A percentile compares a stretch with the other conserved stretches of the same genome.
phyloP scores from a whole-genome alignment of 1,140 invertebrate genomes.

The Artemia franciscana region DNA sequence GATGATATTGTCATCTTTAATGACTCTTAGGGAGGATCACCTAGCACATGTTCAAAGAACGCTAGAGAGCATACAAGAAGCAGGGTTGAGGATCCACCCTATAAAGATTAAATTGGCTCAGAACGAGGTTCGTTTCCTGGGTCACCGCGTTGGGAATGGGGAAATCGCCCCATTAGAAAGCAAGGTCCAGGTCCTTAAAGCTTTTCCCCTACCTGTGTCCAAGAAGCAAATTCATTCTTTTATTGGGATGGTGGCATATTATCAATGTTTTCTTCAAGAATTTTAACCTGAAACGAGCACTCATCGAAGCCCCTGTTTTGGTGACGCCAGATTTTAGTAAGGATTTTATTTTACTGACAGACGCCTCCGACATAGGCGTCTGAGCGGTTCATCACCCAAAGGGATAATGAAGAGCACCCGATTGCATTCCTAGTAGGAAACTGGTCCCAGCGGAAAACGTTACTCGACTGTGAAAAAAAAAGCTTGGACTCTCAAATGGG shows the following conservation, averaged over 20 bases:
- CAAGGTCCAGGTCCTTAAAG: not conserved
- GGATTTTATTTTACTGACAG: too few relatives aligned
- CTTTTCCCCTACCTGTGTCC: not conserved
- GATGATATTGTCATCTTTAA: constrained; percentile 30
- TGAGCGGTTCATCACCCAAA: too few relatives aligned
- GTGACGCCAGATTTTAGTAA: too few relatives aligned
- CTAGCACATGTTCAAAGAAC: not conserved
- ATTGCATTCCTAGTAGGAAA: too few relatives aligned
- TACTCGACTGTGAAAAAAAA: too few relatives aligned
- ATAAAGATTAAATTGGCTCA: constrained; percentile 11
- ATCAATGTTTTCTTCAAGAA: not conserved
- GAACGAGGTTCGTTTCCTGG: constrained; percentile 19
- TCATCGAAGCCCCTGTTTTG: too few relatives aligned
- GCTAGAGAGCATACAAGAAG: not conserved
- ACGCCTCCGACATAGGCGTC: too few relatives aligned
- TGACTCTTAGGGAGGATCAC: constrained; percentile 1
- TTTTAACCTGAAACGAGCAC: not conserved
- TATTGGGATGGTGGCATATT: not conserved
- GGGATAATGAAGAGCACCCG: too few relatives aligned
- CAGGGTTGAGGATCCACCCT: constrained; percentile 12
- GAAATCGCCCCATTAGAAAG: not conserved
- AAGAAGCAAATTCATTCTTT: not conserved
- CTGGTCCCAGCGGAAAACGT: too few relatives aligned
- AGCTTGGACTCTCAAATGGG: too few relatives aligned
- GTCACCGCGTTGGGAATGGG: constrained; percentile 10